phyloP scores from a whole-genome alignment of 2,888 invertebrate genomes.

The Rhimphoctona megacephalus region DNA sequence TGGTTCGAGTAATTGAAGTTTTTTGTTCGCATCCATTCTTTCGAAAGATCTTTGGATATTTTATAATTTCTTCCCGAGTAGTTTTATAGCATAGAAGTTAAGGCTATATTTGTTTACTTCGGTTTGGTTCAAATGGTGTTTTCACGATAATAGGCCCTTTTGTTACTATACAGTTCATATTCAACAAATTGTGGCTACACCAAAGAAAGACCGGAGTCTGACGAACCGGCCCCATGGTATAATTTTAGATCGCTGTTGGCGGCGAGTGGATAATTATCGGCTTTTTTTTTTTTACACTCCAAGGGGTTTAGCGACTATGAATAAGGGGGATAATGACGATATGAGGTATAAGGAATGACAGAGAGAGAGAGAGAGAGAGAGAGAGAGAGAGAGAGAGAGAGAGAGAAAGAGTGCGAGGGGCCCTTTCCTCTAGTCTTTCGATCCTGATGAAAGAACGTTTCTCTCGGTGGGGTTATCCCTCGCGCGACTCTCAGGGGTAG shows the following conservation, averaged over 20 bases:
- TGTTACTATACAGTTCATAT: not conserved
- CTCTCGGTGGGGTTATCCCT: constrained; percentile 21
- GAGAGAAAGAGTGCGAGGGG: constrained; percentile 36
- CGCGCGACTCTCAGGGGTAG: constrained; percentile 16
- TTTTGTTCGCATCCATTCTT: not conserved
- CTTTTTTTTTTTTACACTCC: constrained; percentile 21
- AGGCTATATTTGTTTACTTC: not conserved
- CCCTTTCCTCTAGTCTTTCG: constrained; percentile 58
- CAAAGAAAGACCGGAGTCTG: constrained; percentile 30
- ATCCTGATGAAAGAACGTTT: constrained; percentile 49
- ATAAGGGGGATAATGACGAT: not conserved
- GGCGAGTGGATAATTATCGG: constrained; percentile 58
- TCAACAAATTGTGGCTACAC: not conserved
- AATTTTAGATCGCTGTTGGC: constrained; percentile 60
- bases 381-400: constrained; percentile 4
- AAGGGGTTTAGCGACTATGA: constrained; percentile 12
- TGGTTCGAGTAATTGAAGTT: not conserved
- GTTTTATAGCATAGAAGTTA: not conserved
- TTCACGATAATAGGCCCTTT: not conserved
- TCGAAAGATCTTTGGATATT: not conserved
- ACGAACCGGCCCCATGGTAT: constrained; percentile 50
- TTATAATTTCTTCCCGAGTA: not conserved
- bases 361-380: constrained; percentile 2
- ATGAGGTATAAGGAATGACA: not conserved
- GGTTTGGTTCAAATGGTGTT: not conserved